Percentiles rank a stretch among this genome's conserved stretches.
Conservation (phyloP, 2,888 invertebrate genomes). For the Drosophila kambysellisi region DNA sequence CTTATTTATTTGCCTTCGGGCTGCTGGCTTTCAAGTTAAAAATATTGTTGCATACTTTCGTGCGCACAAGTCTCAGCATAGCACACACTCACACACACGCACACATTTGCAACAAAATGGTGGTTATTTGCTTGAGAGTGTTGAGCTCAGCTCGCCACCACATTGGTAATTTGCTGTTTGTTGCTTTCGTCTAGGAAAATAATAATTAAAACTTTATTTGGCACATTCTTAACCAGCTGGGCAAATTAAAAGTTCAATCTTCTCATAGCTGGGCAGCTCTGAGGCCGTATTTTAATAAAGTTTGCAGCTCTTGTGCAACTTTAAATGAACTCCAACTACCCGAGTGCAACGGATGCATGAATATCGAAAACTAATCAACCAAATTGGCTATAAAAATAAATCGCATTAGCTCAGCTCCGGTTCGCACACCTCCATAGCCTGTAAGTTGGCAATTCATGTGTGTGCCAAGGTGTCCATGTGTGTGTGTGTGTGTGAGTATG, state of each 20-base stretch:
- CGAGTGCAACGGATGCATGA: constrained; percentile 65
- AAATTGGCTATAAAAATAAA: constrained; percentile 81
- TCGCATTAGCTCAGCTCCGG: constrained; percentile 64
- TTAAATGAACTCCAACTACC: constrained; percentile 57
- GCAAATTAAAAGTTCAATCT: constrained; percentile 40
- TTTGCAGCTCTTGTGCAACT: constrained; percentile 48
- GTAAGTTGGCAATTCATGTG: constrained; percentile 69
- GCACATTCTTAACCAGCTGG: constrained; percentile 39
- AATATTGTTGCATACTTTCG: constrained; percentile 46
- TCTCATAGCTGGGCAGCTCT: constrained; percentile 8
- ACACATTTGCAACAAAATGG: neutral
- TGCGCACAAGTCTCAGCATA: constrained; percentile 21
- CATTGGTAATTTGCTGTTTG: constrained; percentile 27
- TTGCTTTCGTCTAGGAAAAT: constrained; percentile 45
- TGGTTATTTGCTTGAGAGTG: constrained; percentile 5
- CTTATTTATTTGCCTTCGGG: constrained; percentile 19
- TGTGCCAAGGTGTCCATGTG: constrained; percentile 6
- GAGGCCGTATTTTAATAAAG: constrained; percentile 37
- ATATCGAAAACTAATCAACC: constrained; percentile 81
- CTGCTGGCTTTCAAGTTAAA: constrained; percentile 5
- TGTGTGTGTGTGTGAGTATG: neutral
- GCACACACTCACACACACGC: neutral
- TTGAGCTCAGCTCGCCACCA: constrained; percentile 23
- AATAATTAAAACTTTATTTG: constrained; percentile 59
- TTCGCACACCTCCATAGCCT: constrained; percentile 64